These are phyloP conservation scores for Sebastes iracundus DNA, from an alignment of 2,797 vertebrate genomes.

Conservation along the genomic window DNA sequence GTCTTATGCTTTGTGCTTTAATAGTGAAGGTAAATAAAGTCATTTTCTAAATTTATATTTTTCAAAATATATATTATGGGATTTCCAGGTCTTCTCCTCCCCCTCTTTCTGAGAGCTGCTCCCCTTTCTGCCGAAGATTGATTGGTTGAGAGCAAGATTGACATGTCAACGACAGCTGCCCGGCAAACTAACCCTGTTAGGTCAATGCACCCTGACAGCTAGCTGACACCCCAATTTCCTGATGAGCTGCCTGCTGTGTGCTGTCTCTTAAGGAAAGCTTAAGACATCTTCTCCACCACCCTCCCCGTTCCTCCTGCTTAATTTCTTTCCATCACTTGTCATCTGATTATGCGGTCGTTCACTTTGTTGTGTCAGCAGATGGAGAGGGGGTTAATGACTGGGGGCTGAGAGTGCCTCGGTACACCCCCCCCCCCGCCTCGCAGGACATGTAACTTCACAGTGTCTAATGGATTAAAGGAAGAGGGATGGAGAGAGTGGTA, in stretches of 20 bases:
- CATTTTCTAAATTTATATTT: not conserved
- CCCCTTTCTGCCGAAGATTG: constrained; percentile 62
- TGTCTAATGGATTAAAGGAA: constrained; percentile 46
- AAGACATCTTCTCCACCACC: constrained; percentile 46
- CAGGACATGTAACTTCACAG: constrained; percentile 36
- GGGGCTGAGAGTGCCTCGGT: constrained; percentile 28
- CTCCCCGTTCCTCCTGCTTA: constrained; percentile 39
- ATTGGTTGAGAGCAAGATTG: constrained; percentile 72
- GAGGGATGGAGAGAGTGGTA: not conserved
- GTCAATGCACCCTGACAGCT: constrained; percentile 78
- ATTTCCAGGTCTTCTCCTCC: not conserved
- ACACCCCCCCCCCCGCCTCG: constrained; percentile 10
- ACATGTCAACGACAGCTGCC: constrained; percentile 72
- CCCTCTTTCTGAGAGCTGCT: constrained; percentile 20
- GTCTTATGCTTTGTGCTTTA: not conserved
- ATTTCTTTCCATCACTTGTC: constrained; percentile 73
- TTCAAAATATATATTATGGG: not conserved
- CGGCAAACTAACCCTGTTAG: constrained; percentile 63
- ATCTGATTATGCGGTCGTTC: constrained; percentile 69
- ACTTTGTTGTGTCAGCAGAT: constrained; percentile 73
- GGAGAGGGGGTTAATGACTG: constrained; percentile 63
- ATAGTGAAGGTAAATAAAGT: not conserved
- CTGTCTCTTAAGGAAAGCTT: constrained; percentile 59
- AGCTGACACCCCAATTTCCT: constrained; percentile 80
- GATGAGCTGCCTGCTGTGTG: constrained; percentile 57